A percentile compares a stretch with the other conserved stretches of the same genome.
phyloP scores from a whole-genome alignment of 2,888 invertebrate species.

The Amphipoea lucens region DNA sequence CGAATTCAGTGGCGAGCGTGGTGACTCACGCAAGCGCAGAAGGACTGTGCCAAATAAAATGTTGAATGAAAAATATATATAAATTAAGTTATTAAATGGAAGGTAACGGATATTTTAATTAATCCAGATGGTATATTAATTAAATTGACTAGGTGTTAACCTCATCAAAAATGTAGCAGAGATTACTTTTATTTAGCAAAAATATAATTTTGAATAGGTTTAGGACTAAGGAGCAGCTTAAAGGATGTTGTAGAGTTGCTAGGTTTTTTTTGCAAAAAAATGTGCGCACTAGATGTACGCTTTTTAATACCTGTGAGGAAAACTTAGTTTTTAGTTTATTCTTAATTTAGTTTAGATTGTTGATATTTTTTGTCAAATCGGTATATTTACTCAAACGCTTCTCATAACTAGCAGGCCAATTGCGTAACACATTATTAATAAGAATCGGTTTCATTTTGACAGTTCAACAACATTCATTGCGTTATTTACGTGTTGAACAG shows the following conservation, averaged over 20 bases:
- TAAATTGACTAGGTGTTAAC: conserved; percentile 6
- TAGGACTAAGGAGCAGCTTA: not conserved
- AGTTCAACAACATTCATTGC: too few species aligned
- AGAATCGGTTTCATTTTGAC: too few species aligned
- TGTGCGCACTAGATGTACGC: not conserved
- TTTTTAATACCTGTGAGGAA: not conserved
- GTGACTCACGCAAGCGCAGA: conserved; percentile 34
- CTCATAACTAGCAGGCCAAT: not conserved
- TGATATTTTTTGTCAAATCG: not conserved
- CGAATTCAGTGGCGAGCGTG: not conserved
- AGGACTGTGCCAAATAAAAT: not conserved
- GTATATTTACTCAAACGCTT: too few species aligned
- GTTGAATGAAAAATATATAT: not conserved
- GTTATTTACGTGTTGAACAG: too few species aligned
- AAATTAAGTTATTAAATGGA: conserved; percentile 32
- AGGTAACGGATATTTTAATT: conserved; percentile 19
- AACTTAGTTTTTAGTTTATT: not conserved
- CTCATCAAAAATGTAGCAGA: not conserved
- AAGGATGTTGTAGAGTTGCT: not conserved
- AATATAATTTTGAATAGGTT: not conserved
- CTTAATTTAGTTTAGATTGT: not conserved
- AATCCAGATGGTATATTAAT: conserved; percentile 5
- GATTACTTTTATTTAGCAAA: not conserved
- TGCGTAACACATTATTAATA: too few species aligned
- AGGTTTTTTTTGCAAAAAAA: not conserved